These are phyloP conservation scores for Podotricha telesiphe DNA, from an alignment of 2,888 invertebrate species.

Conservation along the genomic window DNA sequence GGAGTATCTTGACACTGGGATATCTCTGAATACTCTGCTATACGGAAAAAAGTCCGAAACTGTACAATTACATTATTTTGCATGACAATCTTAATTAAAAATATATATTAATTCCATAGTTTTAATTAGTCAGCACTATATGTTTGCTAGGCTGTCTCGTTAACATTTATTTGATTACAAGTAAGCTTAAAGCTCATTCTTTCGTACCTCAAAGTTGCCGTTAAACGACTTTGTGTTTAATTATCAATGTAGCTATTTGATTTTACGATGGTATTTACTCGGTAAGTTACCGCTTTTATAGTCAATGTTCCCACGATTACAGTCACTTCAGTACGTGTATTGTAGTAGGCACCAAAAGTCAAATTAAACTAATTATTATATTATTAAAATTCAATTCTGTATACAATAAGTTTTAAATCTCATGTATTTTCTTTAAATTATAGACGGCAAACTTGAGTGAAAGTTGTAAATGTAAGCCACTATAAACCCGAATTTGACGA, in stretches of 20 bases:
- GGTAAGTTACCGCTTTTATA: constrained; percentile 15
- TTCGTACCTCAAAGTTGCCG: neutral
- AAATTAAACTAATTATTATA: neutral
- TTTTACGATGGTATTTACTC: constrained; percentile 18
- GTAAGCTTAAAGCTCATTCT: constrained; percentile 2
- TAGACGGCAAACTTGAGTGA: constrained; percentile 14
- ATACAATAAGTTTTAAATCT: neutral
- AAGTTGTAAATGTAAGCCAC: constrained; percentile 21
- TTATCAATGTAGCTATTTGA: constrained; percentile 11
- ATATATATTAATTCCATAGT: neutral
- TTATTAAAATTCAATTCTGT: too few relatives aligned
- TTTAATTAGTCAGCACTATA: neutral
- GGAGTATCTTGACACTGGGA: too few relatives aligned
- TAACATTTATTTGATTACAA: neutral
- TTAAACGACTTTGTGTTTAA: constrained; percentile 20
- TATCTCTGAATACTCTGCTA: too few relatives aligned
- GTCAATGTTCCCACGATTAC: constrained; percentile 10
- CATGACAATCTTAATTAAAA: too few relatives aligned
- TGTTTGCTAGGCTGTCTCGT: neutral
- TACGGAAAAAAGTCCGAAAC: too few relatives aligned
- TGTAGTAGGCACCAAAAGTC: neutral
- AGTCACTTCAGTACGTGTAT: neutral
- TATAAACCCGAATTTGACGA: constrained; percentile 25
- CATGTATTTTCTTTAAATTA: constrained; percentile 1
- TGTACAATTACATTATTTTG: too few relatives aligned